Conservation (phyloP, 2,888 invertebrate genomes). For the Pyrrhopygopsis socrates region DNA sequence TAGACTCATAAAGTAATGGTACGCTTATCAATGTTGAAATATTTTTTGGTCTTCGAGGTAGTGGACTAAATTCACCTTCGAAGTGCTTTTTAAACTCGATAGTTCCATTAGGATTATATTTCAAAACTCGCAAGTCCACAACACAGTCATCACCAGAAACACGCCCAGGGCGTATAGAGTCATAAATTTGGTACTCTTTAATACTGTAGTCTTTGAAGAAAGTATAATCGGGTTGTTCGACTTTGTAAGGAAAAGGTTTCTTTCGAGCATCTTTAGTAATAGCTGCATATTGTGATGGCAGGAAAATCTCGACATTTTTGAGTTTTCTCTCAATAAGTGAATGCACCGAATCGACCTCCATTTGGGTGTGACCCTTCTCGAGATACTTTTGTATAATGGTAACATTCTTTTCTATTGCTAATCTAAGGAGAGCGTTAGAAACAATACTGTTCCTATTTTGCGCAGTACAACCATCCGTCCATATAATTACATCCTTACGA, state of each 20-base stretch:
- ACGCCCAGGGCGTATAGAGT: constrained; percentile 59
- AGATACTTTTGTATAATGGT: constrained; percentile 83
- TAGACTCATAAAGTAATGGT: constrained; percentile 30
- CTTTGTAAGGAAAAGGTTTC: constrained; percentile 80
- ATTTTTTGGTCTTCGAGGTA: constrained; percentile 56
- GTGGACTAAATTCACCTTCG: constrained; percentile 45
- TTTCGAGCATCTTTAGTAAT: constrained; percentile 80
- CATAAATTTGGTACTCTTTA: constrained; percentile 61
- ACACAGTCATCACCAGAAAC: constrained; percentile 32
- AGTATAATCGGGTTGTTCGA: constrained; percentile 69
- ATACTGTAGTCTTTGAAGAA: constrained; percentile 80
- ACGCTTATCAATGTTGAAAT: constrained; percentile 43
- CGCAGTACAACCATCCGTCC: background rate
- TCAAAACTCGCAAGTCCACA: constrained; percentile 37
- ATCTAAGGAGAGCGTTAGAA: constrained; percentile 36
- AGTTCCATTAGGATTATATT: constrained; percentile 57
- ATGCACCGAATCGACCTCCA: constrained; percentile 88
- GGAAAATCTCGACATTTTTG: constrained; percentile 78
- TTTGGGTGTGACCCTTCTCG: constrained; percentile 84
- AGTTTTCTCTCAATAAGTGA: constrained; percentile 87
- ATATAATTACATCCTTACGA: background rate
- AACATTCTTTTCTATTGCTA: constrained; percentile 70
- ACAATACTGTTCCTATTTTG: constrained; percentile 4
- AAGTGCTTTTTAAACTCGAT: constrained; percentile 49
- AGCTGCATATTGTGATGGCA: constrained; percentile 49